These are phyloP conservation scores for Condylostylus longicornis DNA, from an alignment of 1,140 invertebrate species.

Conservation along the genomic window DNA sequence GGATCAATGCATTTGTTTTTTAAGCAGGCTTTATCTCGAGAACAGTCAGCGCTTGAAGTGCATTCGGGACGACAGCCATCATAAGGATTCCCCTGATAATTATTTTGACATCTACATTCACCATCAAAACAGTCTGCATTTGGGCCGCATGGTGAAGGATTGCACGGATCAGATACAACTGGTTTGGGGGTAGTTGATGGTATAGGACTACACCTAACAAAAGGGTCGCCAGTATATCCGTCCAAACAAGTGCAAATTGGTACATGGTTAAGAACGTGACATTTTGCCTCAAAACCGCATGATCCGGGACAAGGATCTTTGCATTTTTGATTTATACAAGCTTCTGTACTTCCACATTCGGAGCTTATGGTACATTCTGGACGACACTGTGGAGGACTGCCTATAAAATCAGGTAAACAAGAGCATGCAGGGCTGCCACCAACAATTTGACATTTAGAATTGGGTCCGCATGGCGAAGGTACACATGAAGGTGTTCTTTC, in stretches of 20 bases:
- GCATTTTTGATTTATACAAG: constrained; percentile 57
- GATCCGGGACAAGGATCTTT: constrained; percentile 57
- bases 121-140: constrained; percentile 66
- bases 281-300: constrained; percentile 53
- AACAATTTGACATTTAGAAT: constrained; percentile 59
- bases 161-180: constrained; percentile 42
- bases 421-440: constrained; percentile 58
- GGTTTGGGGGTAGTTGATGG: constrained; percentile 11
- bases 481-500: constrained; percentile 53
- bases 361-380: constrained; percentile 61
- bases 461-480: constrained; percentile 66
- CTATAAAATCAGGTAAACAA: constrained; percentile 57
- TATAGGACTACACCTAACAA: constrained; percentile 43
- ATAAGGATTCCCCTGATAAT: constrained; percentile 71
- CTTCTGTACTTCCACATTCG: constrained; percentile 55
- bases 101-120: constrained; percentile 57
- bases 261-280: constrained; percentile 52
- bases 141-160: constrained; percentile 64
- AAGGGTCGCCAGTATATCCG: constrained; percentile 53
- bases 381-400: constrained; percentile 58
- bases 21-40: constrained; percentile 61
- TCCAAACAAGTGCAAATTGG: constrained; percentile 52
- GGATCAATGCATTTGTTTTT: constrained; percentile 69
- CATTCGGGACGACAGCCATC: constrained; percentile 68
- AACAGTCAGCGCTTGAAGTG: constrained; percentile 64